Base-by-base conservation (phyloP, 2,888 invertebrate species). In the Homarus gammarus region DNA sequence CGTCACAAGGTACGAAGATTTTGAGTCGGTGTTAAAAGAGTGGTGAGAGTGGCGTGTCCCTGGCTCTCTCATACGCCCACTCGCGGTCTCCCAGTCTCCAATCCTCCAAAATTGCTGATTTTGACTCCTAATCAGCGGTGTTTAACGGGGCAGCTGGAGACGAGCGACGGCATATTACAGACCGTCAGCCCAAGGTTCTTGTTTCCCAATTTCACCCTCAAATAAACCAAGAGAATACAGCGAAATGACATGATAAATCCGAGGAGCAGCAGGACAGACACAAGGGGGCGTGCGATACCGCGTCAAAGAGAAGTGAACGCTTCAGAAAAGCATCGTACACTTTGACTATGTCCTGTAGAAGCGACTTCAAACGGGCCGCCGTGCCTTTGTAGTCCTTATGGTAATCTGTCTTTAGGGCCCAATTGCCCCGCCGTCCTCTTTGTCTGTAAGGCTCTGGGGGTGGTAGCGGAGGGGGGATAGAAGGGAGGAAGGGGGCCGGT, bases 321-420 rank as follows among this genome's bases (percentile, higher is more conserved):
- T 86, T 86, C 72, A 72, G 86, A 86, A 70, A 77, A 86, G 84
- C 84, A 84, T 84, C 84, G 84, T 75, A 84, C 84, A 86, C 86
- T 79, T 79, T 86, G 86, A 86, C 86, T 86, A 86, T 84, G 84
- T 84, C 84, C 84, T 84, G 84, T 84, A 75, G 79, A 36, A 81
- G 73, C 81, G 61, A 87, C 81, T 87, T 87, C 87, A 87, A 87
- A 87, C 81, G 73, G 31, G 40, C 81, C 87, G 82, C 82, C 36
- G 31, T n/a, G 40, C 61, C 87, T 87, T 87, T 87, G 87, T 87
- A 87, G 87, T 87, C 81, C 87, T 87, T 87, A 87, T 87, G 87
- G 87, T 87, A 87, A 87, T 87, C 81, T 82, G 82, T 87, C 82
- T 82, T 87, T 82, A 81, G 87, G 87, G 70, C 81, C 81, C 81